phyloP scores from a whole-genome alignment of 1,140 invertebrate species.

The Rhagoletis pomonella region DNA sequence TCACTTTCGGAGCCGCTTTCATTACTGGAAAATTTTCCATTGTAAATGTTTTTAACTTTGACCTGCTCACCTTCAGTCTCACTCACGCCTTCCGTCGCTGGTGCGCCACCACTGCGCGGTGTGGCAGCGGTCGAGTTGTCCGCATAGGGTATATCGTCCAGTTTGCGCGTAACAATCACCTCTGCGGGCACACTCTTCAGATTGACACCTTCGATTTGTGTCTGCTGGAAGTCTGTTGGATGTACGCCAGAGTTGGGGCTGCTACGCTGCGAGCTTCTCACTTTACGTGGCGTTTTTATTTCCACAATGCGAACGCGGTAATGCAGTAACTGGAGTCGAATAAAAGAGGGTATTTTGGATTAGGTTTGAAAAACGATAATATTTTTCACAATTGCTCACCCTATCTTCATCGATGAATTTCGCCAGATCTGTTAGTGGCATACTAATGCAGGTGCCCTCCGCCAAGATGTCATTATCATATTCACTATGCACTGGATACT shows the following conservation, averaged over 20 bases:
- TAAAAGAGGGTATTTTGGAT: neutral
- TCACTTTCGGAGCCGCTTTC: constrained; percentile 59
- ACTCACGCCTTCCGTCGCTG: constrained; percentile 37
- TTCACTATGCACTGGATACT: constrained; percentile 72
- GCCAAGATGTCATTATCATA: constrained; percentile 69
- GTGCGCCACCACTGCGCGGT: constrained; percentile 14
- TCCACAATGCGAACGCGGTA: constrained; percentile 68
- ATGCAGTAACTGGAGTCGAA: constrained; percentile 63
- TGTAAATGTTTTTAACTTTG: constrained; percentile 53
- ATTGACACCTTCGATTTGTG: constrained; percentile 63
- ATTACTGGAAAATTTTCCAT: constrained; percentile 53
- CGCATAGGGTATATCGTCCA: constrained; percentile 64
- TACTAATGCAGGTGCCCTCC: constrained; percentile 70
- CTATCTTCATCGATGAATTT: constrained; percentile 69
- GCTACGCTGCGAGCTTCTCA: constrained; percentile 52
- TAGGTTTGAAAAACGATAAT: neutral
- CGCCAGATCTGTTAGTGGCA: constrained; percentile 62
- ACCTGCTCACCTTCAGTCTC: constrained; percentile 54
- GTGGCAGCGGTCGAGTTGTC: constrained; percentile 48
- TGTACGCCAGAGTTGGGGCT: constrained; percentile 10
- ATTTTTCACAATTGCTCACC: constrained; percentile 57
- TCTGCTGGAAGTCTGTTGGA: constrained; percentile 63
- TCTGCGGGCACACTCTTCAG: constrained; percentile 65
- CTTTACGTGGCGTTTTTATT: constrained; percentile 66
- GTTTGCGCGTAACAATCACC: constrained; percentile 69